These are phyloP conservation scores for Brachyistius frenatus DNA, from an alignment of 2,113 vertebrate species.

Conservation along the genomic window DNA sequence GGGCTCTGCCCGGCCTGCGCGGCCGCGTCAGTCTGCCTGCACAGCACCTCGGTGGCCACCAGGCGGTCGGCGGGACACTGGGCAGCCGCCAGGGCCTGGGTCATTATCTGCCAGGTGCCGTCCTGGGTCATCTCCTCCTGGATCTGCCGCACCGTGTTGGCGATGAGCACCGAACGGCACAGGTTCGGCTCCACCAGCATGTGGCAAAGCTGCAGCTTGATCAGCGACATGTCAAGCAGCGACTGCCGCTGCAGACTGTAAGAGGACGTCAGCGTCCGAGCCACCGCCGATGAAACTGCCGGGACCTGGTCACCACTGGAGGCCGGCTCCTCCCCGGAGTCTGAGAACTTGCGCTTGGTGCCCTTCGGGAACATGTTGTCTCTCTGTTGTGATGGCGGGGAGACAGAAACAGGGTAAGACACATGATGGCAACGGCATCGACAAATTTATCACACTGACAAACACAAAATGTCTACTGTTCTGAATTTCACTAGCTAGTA, in stretches of 20 bases:
- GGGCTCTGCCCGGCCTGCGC: constrained; percentile 85
- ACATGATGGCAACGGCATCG: not conserved
- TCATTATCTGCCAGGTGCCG: constrained; percentile 90
- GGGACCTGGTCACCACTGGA: constrained; percentile 58
- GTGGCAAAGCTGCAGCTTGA: constrained; percentile 99
- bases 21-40: constrained; percentile 85
- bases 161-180: constrained; percentile 97
- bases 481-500: constrained; percentile 52
- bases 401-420: constrained; percentile 59
- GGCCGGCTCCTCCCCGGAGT: constrained; percentile 84
- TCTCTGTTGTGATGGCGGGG: constrained; percentile 78
- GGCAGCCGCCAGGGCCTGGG: constrained; percentile 83
- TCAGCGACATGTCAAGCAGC: constrained; percentile 96
- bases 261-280: constrained; percentile 80
- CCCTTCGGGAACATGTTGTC: constrained; percentile 93
- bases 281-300: constrained; percentile 55
- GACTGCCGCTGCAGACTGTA: constrained; percentile 96
- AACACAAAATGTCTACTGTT: constrained; percentile 52
- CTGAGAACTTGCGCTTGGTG: constrained; percentile 91
- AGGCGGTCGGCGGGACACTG: constrained; percentile 90
- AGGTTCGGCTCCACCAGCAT: constrained; percentile 97
- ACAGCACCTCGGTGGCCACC: constrained; percentile 94
- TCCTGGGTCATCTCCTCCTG: constrained; percentile 98
- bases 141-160: constrained; percentile 97
- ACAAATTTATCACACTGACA: constrained; percentile 59